Base-by-base conservation (phyloP, 2,888 invertebrate species). In the Chrysolina haemoptera region DNA sequence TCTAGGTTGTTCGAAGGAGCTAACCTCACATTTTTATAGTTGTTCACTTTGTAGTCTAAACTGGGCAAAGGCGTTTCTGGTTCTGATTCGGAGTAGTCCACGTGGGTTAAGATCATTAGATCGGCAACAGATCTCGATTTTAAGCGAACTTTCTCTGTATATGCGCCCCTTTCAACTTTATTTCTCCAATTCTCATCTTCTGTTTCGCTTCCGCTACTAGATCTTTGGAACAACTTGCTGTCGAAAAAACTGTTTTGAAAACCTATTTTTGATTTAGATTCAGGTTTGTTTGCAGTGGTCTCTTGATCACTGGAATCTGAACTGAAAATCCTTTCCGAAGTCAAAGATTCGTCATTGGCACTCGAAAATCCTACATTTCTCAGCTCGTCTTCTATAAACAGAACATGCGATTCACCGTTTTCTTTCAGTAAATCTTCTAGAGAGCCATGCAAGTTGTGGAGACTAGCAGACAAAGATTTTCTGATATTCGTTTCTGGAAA, bases 371-470 rank as follows among this genome's bases (percentile, higher is more conserved):
- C 91, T 10, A 6, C n/a, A 27, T 79, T 75, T 64, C 79, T 90
- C 91, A 82, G 91, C 91, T 91, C 63, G 91, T 91, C 77, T 90
- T 90, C 2, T 89, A 89, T 0, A 59, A 65, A 75, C 5, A 63
- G 14, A 20, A 53, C 50, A 18, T 40, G 55, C 1, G 75, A 70
- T 50, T 59, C 53, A 48, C 65, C 64, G 12, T 20, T 63, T 20
- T 74, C 73, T 20, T 71, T 74, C 16, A 82, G 70, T 50, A 86
- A 81, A 80, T 86, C 85, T 77, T 93, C 93, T 5, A 94, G 86
- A 0, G 93, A 94, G 0, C 94, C 94, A 80, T 93, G 92, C 0
- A 94, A 88, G 83, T 94, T 94, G 50, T 90, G 91, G 50, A 92
- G 86, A 80, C 91, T 91, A 48, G 90, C 90, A 0, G 91, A 87